Evolutionary conservation across 2,888 invertebrate species (phyloP).

Genomic region (Andrena marginata): DNA sequence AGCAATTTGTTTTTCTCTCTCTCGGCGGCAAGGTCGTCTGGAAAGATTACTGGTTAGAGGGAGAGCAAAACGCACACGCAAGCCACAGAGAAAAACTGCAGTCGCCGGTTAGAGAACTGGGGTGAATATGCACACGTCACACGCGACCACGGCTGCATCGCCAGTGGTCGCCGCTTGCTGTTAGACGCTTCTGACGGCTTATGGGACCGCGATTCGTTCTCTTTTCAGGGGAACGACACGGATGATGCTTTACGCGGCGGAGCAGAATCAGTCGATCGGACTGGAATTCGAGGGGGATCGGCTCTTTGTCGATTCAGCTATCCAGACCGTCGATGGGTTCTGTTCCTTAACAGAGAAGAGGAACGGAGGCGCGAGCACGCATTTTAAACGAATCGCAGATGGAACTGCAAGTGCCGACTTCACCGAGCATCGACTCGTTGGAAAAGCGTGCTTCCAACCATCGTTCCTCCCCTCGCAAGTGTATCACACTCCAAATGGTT

Average conservation of each 20-base stretch:
- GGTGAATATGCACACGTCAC: conserved; percentile 67
- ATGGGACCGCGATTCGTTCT: not conserved
- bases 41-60: conserved; percentile 86
- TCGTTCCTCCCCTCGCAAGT: not conserved
- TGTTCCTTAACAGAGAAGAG: not conserved
- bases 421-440: not conserved
- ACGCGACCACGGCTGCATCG: conserved; percentile 31
- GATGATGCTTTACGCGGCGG: not conserved
- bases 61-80: conserved; percentile 66
- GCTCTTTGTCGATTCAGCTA: not conserved
- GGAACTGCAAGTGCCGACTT: not conserved
- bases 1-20: conserved; percentile 98
- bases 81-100: conserved; percentile 38
- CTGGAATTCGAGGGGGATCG: not conserved
- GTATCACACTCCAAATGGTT: conserved; percentile 1
- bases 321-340: not conserved
- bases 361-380: not conserved
- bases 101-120: conserved; percentile 32
- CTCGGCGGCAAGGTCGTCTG: conserved; percentile 98
- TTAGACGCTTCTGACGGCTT: conserved; percentile 11
- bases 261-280: not conserved
- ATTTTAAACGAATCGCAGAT: not conserved
- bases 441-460: not conserved
- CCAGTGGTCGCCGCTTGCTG: conserved; percentile 12
- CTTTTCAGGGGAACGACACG: conserved; percentile 6